Conservation (phyloP, 2,797 vertebrate genomes). For the Sphenopsis melanotis region DNA sequence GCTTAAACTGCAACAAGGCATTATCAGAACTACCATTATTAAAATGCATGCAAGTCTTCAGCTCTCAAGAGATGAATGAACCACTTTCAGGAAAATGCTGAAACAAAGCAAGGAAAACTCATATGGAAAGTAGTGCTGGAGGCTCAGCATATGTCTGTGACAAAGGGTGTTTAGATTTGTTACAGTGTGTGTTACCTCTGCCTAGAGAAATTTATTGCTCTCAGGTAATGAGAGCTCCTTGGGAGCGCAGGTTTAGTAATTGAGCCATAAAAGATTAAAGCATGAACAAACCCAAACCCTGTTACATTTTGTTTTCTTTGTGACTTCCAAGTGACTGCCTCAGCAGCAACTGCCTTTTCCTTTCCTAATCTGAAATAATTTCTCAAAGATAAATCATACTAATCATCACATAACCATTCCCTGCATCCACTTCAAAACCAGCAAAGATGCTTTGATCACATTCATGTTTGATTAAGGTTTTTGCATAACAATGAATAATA, state of each 20-base stretch:
- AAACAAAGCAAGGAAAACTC: not conserved
- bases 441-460: not conserved
- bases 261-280: not conserved
- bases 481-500: not conserved
- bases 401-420: not conserved
- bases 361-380: not conserved
- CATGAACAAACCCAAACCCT: not conserved
- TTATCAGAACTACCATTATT: not conserved
- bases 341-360: not conserved
- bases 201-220: not conserved
- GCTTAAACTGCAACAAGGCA: not conserved
- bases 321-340: not conserved
- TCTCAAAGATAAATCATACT: not conserved
- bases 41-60: not conserved
- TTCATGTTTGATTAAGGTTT: not conserved
- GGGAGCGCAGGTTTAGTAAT: not conserved
- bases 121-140: not conserved
- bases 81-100: not conserved
- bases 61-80: not conserved
- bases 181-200: not conserved
- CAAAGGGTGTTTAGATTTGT: not conserved
- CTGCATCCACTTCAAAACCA: not conserved
- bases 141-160: not conserved
- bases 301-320: not conserved
- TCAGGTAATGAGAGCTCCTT: not conserved